Base-by-base conservation (phyloP, 2,797 vertebrate species). In the Novumbra hubbsi region DNA sequence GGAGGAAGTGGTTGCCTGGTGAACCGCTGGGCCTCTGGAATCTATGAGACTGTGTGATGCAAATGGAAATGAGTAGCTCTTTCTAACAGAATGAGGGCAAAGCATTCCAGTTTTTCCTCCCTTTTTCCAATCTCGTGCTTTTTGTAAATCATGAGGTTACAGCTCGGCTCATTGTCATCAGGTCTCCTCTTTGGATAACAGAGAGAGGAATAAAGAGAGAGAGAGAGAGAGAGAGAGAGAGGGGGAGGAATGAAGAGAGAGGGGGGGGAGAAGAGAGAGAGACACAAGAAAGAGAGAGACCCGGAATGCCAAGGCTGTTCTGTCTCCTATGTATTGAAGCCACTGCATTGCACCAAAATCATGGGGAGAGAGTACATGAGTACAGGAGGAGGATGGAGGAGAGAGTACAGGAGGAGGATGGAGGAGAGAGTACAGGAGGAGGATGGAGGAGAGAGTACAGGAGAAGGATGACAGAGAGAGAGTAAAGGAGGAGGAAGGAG, bases 291-390 rank as follows among this genome's bases (percentile, higher is more conserved):
- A 62, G 65, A 34, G 55, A 80, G 82, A 89, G 87, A 89, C 88
- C 84, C 89, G 73, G 76, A 89, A 88, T 89, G 82, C 90, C 87
- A 92, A 90, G 87, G 90, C 89, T 91, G 88, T 91, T 92, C 89
- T 91, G 87, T 91, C 88, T 92, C 89, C 87, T 86, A 90, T 86
- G 87, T 91, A 82, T 88, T 90, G 85, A 86, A 92, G 90, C 87
- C 89, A 92, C 93, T 93, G 93, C 93, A 94, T 89, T 93, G 93
- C 92, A 94, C 92, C 92, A 94, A 92, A 92, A 92, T 87, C 87
- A 92, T 90, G 87, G 88, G 90, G 90, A 91, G 90, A 88, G 90
- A 88, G 41, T 11, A 85, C 82, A 81, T 88, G 86, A 24, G 24
- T 8, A 4, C 12, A 30, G 19, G 65, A 4, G 38, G 41, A 30